Evolutionary conservation across 2,113 vertebrate genomes (phyloP).

Genomic region (Catharus fuscescens): DNA sequence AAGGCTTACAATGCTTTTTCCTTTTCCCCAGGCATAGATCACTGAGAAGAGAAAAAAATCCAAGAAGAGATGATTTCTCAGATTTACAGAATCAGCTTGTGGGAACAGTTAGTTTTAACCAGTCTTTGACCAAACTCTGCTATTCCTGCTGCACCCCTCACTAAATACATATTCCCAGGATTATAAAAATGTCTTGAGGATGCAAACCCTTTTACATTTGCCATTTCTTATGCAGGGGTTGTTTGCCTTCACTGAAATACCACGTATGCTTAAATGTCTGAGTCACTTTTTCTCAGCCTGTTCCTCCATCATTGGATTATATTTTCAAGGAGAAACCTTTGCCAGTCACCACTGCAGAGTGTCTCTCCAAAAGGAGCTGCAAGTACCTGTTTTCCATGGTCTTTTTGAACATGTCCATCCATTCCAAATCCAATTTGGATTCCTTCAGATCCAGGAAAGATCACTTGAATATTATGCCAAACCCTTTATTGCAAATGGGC

Average conservation of each 20-base stretch:
- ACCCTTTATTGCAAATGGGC: background rate
- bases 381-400: background rate
- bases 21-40: background rate
- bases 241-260: background rate
- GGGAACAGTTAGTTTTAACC: background rate
- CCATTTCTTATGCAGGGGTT: background rate
- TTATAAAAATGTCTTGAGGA: background rate
- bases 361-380: background rate
- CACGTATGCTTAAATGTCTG: background rate
- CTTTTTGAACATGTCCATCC: background rate
- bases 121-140: background rate
- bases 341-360: background rate
- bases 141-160: background rate
- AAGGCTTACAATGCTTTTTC: background rate
- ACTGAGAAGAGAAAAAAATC: background rate
- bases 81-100: background rate
- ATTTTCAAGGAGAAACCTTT: background rate
- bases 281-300: background rate
- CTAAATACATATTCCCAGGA: background rate
- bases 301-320: background rate
- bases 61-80: background rate
- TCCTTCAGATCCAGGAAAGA: background rate
- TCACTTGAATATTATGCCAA: background rate
- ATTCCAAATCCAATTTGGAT: background rate
- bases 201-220: background rate